Conservation (phyloP, 1,140 invertebrate species). For the Orius laevigatus region DNA sequence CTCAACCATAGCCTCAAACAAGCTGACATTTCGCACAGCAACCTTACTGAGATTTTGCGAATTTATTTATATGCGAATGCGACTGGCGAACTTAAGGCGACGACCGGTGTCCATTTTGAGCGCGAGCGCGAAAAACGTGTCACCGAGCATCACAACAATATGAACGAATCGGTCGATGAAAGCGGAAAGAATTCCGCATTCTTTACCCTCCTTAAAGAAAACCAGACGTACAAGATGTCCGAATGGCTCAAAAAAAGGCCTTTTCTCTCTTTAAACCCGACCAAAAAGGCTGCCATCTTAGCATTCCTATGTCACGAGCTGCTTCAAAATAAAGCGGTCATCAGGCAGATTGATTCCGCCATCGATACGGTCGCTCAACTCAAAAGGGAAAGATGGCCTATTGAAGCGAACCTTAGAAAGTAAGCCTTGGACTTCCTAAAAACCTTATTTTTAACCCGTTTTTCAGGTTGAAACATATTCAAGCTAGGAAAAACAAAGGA, state of each 20-base stretch:
- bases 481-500: conserved; percentile 18
- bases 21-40: conserved; percentile 77
- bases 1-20: conserved; percentile 80
- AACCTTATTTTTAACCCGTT: conserved; percentile 3
- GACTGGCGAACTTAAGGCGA: conserved; percentile 65
- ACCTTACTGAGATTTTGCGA: conserved; percentile 79
- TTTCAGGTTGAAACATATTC: conserved; percentile 20
- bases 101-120: conserved; percentile 60
- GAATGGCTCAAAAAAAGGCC: conserved; percentile 60
- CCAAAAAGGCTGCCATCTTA: conserved; percentile 71
- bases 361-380: conserved; percentile 57
- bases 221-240: conserved; percentile 55
- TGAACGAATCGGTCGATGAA: conserved; percentile 39
- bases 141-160: conserved; percentile 61
- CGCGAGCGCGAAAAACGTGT: conserved; percentile 55
- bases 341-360: conserved; percentile 59
- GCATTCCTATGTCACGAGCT: conserved; percentile 87
- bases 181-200: conserved; percentile 57
- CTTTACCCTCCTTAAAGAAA: conserved; percentile 56
- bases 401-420: conserved; percentile 80
- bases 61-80: conserved; percentile 78
- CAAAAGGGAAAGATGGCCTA: conserved; percentile 59
- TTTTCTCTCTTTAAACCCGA: conserved; percentile 70
- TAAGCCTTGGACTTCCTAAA: conserved; percentile 34
- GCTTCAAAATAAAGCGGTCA: conserved; percentile 75